phyloP scores from a whole-genome alignment of 2,113 vertebrate species.

The Geothlypis trichas region DNA sequence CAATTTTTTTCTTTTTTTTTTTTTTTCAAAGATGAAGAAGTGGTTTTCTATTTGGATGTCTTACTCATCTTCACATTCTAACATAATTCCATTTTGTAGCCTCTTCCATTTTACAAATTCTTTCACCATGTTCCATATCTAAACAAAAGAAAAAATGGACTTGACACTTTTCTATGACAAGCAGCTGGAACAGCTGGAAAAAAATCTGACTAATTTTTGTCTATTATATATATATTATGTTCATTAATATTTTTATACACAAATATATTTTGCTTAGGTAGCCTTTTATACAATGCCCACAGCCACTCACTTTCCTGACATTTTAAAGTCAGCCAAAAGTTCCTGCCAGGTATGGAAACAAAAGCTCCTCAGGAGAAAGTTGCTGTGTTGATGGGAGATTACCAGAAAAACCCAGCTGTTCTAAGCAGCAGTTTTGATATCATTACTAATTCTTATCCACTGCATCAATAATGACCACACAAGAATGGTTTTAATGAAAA shows the following conservation, averaged over 20 bases:
- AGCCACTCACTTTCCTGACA: neutral
- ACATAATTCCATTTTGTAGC: neutral
- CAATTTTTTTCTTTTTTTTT: neutral
- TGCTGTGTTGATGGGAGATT: neutral
- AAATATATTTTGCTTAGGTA: neutral
- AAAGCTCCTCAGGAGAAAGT: neutral
- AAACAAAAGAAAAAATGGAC: neutral
- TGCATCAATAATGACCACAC: neutral
- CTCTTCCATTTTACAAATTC: neutral
- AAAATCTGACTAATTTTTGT: neutral
- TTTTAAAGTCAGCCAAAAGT: neutral
- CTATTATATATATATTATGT: accelerated
- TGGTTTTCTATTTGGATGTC: neutral
- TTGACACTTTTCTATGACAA: neutral
- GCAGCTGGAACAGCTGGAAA: neutral
- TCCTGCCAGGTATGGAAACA: neutral
- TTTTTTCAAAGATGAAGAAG: neutral
- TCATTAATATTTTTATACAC: neutral
- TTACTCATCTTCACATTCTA: neutral
- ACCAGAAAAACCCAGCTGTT: neutral
- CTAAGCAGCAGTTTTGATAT: neutral
- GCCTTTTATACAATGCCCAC: neutral
- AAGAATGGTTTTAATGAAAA: neutral
- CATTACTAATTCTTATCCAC: neutral
- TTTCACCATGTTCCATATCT: accelerated